A percentile compares a stretch with the other conserved stretches of the same genome.
These are phyloP conservation scores for Palaemon carinicauda DNA, from an alignment of 1,140 invertebrate genomes.

Conservation along the genomic window DNA sequence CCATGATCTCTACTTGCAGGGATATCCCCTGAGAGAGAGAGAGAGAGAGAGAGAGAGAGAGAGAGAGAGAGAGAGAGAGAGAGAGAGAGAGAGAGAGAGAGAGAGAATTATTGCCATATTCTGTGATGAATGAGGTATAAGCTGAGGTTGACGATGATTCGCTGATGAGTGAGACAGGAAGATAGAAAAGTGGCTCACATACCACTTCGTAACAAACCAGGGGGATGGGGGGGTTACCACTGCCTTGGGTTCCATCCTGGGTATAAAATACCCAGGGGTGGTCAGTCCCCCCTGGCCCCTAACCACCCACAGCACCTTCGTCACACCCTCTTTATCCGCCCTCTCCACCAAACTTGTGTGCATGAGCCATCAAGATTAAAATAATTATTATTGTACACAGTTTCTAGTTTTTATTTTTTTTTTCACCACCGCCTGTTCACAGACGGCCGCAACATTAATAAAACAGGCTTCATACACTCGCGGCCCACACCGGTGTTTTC, in stretches of 20 bases:
- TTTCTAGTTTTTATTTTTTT: neutral
- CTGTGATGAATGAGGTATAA: neutral
- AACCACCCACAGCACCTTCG: neutral
- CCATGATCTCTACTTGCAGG: too few relatives aligned
- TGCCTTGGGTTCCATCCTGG: neutral
- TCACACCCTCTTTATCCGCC: neutral
- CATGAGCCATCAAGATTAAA: constrained; percentile 34
- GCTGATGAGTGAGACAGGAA: too few relatives aligned
- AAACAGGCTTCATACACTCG: too few relatives aligned
- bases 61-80: neutral
- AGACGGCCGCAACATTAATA: too few relatives aligned
- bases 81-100: neutral
- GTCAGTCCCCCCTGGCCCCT: neutral
- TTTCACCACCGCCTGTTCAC: neutral
- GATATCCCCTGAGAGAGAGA: neutral
- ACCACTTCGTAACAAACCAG: too few relatives aligned
- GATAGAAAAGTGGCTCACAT: too few relatives aligned
- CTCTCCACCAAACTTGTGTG: constrained; percentile 28
- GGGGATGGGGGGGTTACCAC: too few relatives aligned
- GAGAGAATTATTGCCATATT: neutral
- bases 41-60: neutral
- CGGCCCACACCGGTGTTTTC: neutral
- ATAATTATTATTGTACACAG: constrained; percentile 29
- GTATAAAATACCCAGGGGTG: constrained; percentile 22
- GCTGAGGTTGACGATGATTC: too few relatives aligned